These are phyloP conservation scores for Takifugu flavidus DNA, from an alignment of 2,113 vertebrate genomes.

Conservation along the genomic window DNA sequence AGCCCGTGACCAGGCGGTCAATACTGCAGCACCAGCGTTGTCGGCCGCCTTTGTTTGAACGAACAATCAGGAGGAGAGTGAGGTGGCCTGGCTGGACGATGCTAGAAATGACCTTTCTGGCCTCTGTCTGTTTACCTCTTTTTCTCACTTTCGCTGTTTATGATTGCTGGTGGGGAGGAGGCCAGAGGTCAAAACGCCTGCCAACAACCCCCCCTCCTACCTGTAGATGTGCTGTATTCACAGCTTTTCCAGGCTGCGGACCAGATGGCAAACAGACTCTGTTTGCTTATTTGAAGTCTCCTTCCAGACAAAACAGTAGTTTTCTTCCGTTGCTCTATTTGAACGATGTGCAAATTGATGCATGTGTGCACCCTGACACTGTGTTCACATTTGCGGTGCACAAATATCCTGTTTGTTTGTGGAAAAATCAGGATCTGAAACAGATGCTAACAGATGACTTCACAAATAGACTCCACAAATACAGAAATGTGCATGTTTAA, in stretches of 20 bases:
- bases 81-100: conserved; percentile 60
- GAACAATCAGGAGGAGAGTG: conserved; percentile 70
- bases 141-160: conserved; percentile 33
- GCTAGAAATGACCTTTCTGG: conserved; percentile 71
- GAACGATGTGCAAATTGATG: background rate
- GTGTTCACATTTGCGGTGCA: no score
- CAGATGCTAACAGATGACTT: no score
- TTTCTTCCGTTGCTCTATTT: background rate
- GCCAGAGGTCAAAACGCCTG: conserved; percentile 34
- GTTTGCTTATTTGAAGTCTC: conserved; percentile 4
- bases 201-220: conserved; percentile 22
- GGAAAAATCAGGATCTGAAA: no score
- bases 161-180: conserved; percentile 6
- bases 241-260: background rate
- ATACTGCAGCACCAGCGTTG: conserved; percentile 64
- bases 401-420: no score
- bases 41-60: conserved; percentile 61
- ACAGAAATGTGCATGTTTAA: no score
- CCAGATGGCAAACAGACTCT: conserved; percentile 5
- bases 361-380: background rate
- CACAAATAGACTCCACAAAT: no score
- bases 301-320: background rate
- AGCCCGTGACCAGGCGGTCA: conserved; percentile 45
- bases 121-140: conserved; percentile 33
- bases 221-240: conserved; percentile 6